Conservation (phyloP, 2,113 vertebrate genomes). For the Thermophis baileyi region DNA sequence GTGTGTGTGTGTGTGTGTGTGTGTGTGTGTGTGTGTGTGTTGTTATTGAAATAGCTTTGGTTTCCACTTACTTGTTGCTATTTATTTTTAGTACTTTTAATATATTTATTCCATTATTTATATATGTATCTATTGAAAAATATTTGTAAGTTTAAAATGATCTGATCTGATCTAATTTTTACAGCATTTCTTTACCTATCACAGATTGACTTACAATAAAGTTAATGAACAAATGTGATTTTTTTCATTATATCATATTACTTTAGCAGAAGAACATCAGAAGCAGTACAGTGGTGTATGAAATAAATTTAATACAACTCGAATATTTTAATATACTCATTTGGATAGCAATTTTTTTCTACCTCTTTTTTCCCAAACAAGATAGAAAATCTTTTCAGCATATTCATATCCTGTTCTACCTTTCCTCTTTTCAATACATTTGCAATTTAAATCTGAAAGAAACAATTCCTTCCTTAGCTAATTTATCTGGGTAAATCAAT, state of each 20-base stretch:
- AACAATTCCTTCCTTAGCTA: neutral
- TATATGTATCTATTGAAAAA: neutral
- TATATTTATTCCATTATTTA: neutral
- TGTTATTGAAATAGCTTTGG: neutral
- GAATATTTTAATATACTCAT: neutral
- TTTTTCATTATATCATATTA: neutral
- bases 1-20: too few relatives aligned
- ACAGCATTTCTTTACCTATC: neutral
- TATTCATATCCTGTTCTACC: neutral
- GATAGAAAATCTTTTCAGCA: neutral
- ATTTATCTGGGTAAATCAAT: neutral
- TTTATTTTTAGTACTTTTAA: neutral
- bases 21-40: accelerated
- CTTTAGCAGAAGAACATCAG: neutral
- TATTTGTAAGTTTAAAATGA: neutral
- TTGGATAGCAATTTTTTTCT: neutral
- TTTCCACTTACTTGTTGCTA: neutral
- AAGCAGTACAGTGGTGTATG: too few relatives aligned
- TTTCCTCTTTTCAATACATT: neutral
- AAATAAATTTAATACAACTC: neutral
- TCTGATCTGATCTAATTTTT: neutral
- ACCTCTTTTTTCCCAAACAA: neutral
- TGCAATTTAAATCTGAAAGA: neutral
- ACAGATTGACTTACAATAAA: neutral
- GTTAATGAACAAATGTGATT: neutral